A percentile compares a stretch with the other conserved stretches of the same genome.
Conservation (phyloP, 2,797 vertebrate genomes). For the Podarcis siculus region DNA sequence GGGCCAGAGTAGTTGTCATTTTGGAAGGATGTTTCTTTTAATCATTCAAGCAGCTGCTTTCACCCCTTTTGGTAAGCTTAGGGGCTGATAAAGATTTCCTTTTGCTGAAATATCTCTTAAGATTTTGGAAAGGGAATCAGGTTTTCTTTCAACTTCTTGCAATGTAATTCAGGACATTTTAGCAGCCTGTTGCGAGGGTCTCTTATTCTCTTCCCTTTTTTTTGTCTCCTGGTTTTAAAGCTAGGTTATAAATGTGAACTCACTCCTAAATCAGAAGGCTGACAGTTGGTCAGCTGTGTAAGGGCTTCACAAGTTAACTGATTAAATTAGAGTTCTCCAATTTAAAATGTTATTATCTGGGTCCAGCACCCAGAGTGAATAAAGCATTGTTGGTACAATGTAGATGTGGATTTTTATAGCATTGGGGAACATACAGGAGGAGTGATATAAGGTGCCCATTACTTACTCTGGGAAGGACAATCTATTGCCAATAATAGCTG, state of each 20-base stretch:
- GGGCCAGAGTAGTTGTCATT: background rate
- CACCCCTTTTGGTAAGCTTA: background rate
- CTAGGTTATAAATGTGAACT: background rate
- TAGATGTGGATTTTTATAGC: slow-evolving; percentile 56
- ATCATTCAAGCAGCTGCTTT: background rate
- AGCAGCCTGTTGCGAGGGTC: background rate
- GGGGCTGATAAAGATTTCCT: background rate
- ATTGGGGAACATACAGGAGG: background rate
- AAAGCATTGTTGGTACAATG: slow-evolving; percentile 30
- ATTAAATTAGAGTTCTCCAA: slow-evolving; percentile 60
- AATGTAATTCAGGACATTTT: background rate
- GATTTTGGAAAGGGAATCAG: background rate
- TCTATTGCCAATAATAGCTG: slow-evolving; percentile 59
- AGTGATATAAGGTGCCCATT: slow-evolving; percentile 61
- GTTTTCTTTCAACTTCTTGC: background rate
- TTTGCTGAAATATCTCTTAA: background rate
- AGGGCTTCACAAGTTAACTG: slow-evolving; percentile 45
- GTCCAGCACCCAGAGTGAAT: slow-evolving; percentile 36
- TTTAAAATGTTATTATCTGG: slow-evolving; percentile 58
- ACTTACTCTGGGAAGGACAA: slow-evolving; percentile 62
- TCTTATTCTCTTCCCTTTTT: background rate
- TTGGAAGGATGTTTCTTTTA: background rate
- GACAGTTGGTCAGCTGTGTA: slow-evolving; percentile 22
- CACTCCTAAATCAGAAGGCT: background rate
- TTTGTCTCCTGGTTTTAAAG: slow-evolving; percentile 5